Evolutionary conservation across 1,140 invertebrate species (phyloP).

Genomic region (Neoseiulus cucumeris): DNA sequence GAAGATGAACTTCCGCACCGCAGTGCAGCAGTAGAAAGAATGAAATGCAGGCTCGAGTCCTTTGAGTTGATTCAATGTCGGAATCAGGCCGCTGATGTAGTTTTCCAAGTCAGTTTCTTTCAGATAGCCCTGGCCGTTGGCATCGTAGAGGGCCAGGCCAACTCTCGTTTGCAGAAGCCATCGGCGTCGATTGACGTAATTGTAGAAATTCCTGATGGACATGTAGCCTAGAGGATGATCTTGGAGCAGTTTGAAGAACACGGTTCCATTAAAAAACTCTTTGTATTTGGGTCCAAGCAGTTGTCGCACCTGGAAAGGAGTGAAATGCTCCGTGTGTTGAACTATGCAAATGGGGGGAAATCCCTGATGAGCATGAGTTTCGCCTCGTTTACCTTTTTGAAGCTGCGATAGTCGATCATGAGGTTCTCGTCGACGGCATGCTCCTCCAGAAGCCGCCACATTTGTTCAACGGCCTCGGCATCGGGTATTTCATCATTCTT

Average conservation of each 20-base stretch:
- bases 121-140: constrained; percentile 71
- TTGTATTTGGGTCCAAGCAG: background rate
- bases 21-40: constrained; percentile 87
- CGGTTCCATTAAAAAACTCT: constrained; percentile 57
- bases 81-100: constrained; percentile 79
- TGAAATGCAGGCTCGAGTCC: constrained; percentile 79
- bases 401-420: background rate
- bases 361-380: too few relatives aligned
- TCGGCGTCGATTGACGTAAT: constrained; percentile 64
- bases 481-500: constrained; percentile 4
- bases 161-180: constrained; percentile 84
- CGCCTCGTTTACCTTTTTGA: constrained; percentile 10
- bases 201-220: constrained; percentile 63
- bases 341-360: too few relatives aligned
- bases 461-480: background rate
- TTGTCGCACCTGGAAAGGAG: background rate
- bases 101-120: constrained; percentile 78
- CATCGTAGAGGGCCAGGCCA: constrained; percentile 76
- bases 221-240: constrained; percentile 59
- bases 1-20: constrained; percentile 83
- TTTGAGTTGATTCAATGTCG: constrained; percentile 52
- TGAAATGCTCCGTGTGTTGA: too few relatives aligned
- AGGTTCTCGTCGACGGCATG: constrained; percentile 6
- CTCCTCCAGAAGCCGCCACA: background rate
- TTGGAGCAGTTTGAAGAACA: constrained; percentile 65